Evolutionary conservation across 2,888 invertebrate genomes (phyloP).

Genomic region (Congeria kusceri): DNA sequence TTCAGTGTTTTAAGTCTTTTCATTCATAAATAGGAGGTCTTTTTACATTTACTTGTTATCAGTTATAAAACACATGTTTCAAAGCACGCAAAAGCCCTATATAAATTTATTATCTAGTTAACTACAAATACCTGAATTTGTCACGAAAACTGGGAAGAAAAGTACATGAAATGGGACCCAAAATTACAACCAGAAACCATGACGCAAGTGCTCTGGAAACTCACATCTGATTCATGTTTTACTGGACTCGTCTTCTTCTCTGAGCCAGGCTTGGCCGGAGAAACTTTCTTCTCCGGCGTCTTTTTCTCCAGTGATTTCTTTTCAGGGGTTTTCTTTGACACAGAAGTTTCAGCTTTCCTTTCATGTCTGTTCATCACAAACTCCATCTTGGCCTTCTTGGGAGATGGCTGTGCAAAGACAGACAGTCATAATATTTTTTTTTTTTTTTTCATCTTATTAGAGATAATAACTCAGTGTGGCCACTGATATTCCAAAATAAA

Average conservation of each 20-base stretch:
- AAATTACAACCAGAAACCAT: too few species aligned
- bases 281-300: conserved; percentile 37
- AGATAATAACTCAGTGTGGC: not conserved
- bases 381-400: conserved; percentile 50
- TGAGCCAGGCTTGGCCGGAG: conserved; percentile 29
- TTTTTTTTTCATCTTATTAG: not conserved
- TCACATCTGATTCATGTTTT: conserved; percentile 25
- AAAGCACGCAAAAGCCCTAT: too few species aligned
- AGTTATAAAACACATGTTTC: too few species aligned
- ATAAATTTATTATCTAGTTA: too few species aligned
- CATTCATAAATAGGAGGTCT: too few species aligned
- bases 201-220: not conserved
- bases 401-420: conserved; percentile 7
- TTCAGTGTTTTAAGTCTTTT: too few species aligned
- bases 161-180: too few species aligned
- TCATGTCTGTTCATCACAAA: conserved; percentile 43
- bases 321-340: conserved; percentile 33
- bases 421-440: not conserved
- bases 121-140: too few species aligned
- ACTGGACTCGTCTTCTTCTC: conserved; percentile 51
- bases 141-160: too few species aligned
- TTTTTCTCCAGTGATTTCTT: conserved; percentile 44
- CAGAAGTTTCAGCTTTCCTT: conserved; percentile 38
- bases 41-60: too few species aligned
- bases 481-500: too few species aligned